phyloP scores from a whole-genome alignment of 2,797 vertebrate genomes.

The Buphagus erythrorhynchus region DNA sequence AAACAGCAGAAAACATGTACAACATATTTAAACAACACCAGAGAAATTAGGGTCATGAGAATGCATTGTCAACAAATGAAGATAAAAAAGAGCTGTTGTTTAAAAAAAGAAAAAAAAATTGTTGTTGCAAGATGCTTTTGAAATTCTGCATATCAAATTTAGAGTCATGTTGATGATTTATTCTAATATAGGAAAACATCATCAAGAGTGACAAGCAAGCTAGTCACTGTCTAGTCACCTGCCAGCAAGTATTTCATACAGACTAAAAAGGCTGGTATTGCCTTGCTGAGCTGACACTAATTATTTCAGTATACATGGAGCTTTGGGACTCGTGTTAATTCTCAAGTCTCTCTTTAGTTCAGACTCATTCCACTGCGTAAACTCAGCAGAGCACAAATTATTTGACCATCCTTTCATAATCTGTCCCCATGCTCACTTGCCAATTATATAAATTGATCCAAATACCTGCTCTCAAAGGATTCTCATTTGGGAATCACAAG shows the following conservation, averaged over 20 bases:
- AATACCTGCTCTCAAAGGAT: constrained; percentile 54
- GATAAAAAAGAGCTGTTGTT: constrained; percentile 54
- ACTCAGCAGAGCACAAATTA: constrained; percentile 49
- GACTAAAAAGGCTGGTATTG: constrained; percentile 46
- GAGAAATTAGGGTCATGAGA: constrained; percentile 65
- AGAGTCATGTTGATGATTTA: constrained; percentile 27
- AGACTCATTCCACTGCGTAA: constrained; percentile 68
- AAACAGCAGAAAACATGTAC: constrained; percentile 71
- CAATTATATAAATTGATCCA: constrained; percentile 39
- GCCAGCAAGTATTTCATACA: constrained; percentile 59
- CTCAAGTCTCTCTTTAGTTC: constrained; percentile 72
- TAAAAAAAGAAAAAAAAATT: not conserved
- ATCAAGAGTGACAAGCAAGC: constrained; percentile 33
- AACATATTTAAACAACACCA: constrained; percentile 71
- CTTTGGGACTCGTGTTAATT: constrained; percentile 67
- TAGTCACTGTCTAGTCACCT: constrained; percentile 49
- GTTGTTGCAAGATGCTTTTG: constrained; percentile 18
- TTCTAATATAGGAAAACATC: constrained; percentile 37
- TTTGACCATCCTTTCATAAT: constrained; percentile 51
- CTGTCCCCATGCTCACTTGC: not conserved
- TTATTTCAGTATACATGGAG: constrained; percentile 66
- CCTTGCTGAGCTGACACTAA: constrained; percentile 71
- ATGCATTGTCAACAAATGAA: constrained; percentile 59
- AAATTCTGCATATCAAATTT: constrained; percentile 1
- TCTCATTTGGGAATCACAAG: not conserved